A percentile compares a stretch with the other conserved stretches of the same genome.
phyloP scores from a whole-genome alignment of 2,797 vertebrate species.

The Novumbra hubbsi region DNA sequence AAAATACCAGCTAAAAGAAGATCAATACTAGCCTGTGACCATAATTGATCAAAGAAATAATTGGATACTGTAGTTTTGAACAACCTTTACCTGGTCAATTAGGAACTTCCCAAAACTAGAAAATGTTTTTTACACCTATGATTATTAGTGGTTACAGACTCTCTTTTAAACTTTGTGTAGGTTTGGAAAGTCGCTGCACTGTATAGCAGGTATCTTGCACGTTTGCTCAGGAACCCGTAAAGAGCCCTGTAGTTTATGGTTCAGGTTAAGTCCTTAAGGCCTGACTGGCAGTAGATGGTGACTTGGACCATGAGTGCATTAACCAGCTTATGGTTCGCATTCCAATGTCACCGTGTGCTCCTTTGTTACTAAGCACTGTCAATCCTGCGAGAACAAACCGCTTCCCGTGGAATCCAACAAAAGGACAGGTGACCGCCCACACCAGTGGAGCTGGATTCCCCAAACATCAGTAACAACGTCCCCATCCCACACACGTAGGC shows the following conservation, averaged over 20 bases:
- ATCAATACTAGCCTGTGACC: too few species aligned
- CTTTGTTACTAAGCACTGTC: constrained; percentile 15
- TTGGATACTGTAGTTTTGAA: too few species aligned
- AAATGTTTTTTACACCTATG: too few species aligned
- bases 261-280: not conserved
- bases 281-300: not conserved
- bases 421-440: constrained; percentile 57
- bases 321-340: constrained; percentile 2
- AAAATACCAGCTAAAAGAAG: too few species aligned
- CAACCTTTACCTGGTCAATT: too few species aligned
- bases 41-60: too few species aligned
- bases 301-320: not conserved
- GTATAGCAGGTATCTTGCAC: too few species aligned
- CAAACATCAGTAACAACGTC: constrained; percentile 8
- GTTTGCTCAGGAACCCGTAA: too few species aligned
- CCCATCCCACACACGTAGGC: not conserved
- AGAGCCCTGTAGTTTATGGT: not conserved
- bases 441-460: constrained; percentile 74
- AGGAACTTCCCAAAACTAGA: too few species aligned
- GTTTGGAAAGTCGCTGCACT: too few species aligned
- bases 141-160: too few species aligned
- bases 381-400: constrained; percentile 7
- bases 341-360: constrained; percentile 6
- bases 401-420: constrained; percentile 53
- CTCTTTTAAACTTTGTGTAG: too few species aligned